A percentile compares a stretch with the other conserved stretches of the same genome.
phyloP scores from a whole-genome alignment of 2,888 invertebrate genomes.

The Heliconius cydno region DNA sequence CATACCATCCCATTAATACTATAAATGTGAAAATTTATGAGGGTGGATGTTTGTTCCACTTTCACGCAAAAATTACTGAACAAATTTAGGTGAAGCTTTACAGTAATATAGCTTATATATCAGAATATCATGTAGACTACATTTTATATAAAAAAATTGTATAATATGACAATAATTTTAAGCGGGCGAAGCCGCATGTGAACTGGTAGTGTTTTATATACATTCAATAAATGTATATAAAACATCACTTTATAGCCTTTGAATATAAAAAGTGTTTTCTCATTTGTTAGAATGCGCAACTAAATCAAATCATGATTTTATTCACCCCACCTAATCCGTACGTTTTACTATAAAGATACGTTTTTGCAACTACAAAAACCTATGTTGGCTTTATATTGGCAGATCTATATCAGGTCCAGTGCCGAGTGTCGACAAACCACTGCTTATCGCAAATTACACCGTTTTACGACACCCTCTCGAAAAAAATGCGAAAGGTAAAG shows the following conservation, averaged over 20 bases:
- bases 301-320: constrained; percentile 39
- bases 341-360: constrained; percentile 50
- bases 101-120: no score
- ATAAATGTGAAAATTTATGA: neutral
- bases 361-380: constrained; percentile 50
- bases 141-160: no score
- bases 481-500: constrained; percentile 66
- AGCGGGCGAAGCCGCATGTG: no score
- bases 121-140: no score
- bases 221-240: no score
- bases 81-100: no score
- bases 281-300: neutral
- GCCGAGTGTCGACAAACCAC: constrained; percentile 60
- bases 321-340: constrained; percentile 51
- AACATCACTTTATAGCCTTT: neutral
- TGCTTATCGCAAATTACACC: constrained; percentile 78
- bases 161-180: no score
- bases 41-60: no score
- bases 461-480: constrained; percentile 69
- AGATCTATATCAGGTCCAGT: constrained; percentile 68
- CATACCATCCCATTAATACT: no score
- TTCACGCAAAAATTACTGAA: no score
- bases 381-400: constrained; percentile 57
- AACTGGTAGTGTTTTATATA: no score
- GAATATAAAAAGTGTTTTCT: neutral